These are phyloP conservation scores for Amblyteles armatorius DNA, from an alignment of 2,888 invertebrate genomes.

Conservation along the genomic window DNA sequence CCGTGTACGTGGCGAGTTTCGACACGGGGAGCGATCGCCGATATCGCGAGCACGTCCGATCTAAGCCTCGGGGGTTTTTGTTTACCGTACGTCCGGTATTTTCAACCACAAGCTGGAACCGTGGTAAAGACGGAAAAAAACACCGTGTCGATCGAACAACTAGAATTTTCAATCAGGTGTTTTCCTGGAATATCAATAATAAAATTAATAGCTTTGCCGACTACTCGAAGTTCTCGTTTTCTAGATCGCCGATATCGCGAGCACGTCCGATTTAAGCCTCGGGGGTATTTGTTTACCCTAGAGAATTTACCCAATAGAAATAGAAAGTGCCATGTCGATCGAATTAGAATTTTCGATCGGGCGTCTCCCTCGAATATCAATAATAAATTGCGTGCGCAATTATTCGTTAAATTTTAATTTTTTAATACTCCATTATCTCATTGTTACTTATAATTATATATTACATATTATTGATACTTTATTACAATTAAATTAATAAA, in stretches of 20 bases:
- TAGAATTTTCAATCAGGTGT: background rate
- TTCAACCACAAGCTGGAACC: background rate
- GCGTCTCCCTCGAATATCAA: too few species aligned
- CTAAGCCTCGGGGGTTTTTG: slow-evolving; percentile 11
- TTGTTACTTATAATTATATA: too few species aligned
- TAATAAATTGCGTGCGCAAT: too few species aligned
- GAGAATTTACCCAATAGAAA: too few species aligned
- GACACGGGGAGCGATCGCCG: background rate
- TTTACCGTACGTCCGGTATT: background rate
- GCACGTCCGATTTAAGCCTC: slow-evolving; percentile 28
- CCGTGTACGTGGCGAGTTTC: background rate
- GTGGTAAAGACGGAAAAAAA: background rate
- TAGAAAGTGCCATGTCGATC: too few species aligned
- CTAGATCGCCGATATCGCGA: slow-evolving; percentile 27
- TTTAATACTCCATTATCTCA: too few species aligned
- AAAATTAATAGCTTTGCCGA: background rate
- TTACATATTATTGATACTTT: too few species aligned
- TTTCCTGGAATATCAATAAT: background rate
- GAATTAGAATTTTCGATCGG: too few species aligned
- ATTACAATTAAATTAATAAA: too few species aligned
- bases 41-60: slow-evolving; percentile 44
- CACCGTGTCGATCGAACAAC: background rate
- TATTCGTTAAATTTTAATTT: too few species aligned
- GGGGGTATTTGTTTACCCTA: background rate
- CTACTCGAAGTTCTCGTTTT: too few species aligned